Evolutionary conservation across 1,140 invertebrate species (phyloP).

Genomic region (Monochamus saltuarius): DNA sequence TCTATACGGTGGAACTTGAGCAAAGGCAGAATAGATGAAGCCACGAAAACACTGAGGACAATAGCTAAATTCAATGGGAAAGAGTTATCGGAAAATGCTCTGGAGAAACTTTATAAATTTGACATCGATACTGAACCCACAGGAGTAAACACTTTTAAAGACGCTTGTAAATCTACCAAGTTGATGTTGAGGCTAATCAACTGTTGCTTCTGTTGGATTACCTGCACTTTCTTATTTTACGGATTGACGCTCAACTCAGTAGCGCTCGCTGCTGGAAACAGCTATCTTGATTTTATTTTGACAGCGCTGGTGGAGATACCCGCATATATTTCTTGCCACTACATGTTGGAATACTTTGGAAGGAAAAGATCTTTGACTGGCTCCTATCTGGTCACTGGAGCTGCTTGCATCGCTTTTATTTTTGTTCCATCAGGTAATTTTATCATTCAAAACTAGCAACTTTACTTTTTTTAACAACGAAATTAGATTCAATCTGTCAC

Average conservation of each 20-base stretch:
- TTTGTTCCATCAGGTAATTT: constrained; percentile 42
- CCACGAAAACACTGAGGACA: constrained; percentile 48
- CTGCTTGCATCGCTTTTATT: constrained; percentile 47
- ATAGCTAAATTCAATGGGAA: constrained; percentile 63
- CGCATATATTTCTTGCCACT: constrained; percentile 65
- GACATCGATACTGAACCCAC: constrained; percentile 10
- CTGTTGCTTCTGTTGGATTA: constrained; percentile 69
- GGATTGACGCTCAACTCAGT: constrained; percentile 79
- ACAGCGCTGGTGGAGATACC: constrained; percentile 71
- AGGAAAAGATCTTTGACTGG: constrained; percentile 60
- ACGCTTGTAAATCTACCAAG: constrained; percentile 59
- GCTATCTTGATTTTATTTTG: constrained; percentile 71
- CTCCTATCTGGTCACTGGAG: constrained; percentile 63
- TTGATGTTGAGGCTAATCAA: constrained; percentile 63
- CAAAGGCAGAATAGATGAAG: constrained; percentile 56
- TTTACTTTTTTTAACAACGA: not conserved
- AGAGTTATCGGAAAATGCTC: constrained; percentile 56
- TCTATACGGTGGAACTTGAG: constrained; percentile 56
- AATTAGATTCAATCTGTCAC: too few relatives aligned
- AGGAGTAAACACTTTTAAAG: constrained; percentile 48
- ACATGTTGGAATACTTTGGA: constrained; percentile 65
- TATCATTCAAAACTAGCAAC: not conserved
- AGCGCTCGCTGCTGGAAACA: constrained; percentile 70
- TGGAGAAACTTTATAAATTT: constrained; percentile 47
- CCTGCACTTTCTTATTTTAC: constrained; percentile 75